Evolutionary conservation across 35 echinoderm and acorn worm genomes (phyloP).

Genomic region (Strongylocentrotus purpuratus): DNA sequence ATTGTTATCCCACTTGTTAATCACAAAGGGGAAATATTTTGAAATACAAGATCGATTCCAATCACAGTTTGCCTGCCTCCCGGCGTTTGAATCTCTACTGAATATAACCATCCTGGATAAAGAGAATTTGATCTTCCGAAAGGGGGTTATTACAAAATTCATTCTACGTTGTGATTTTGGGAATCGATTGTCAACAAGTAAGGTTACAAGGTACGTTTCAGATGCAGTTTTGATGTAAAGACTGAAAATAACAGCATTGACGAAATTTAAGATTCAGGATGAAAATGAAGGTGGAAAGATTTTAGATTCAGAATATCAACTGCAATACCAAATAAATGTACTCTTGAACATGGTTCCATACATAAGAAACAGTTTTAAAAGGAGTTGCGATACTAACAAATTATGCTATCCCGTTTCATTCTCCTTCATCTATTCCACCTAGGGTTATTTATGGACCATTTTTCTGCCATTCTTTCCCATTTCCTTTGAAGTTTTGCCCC

Average conservation of each 20-base stretch:
- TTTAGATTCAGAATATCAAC: background rate
- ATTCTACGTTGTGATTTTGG: background rate
- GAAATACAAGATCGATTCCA: conserved; percentile 5
- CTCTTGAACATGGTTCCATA: background rate
- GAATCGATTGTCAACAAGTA: background rate
- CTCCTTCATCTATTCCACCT: background rate
- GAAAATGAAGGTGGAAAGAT: background rate
- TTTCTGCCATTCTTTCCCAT: background rate
- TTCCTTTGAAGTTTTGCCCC: background rate
- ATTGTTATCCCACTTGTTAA: background rate
- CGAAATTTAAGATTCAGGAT: background rate
- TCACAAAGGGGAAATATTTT: conserved; percentile 8
- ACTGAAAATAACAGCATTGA: background rate
- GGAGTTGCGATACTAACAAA: conserved; percentile 10
- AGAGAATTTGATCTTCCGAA: background rate
- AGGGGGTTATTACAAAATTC: background rate
- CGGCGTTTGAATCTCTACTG: background rate
- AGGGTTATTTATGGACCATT: background rate
- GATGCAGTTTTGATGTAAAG: background rate
- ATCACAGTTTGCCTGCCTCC: background rate
- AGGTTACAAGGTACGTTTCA: background rate
- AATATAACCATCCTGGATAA: background rate
- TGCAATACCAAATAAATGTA: background rate
- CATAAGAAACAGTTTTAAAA: background rate
- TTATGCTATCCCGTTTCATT: background rate